Evolutionary conservation across 2,797 vertebrate species (phyloP), one percentile per base, ranked within the genome.

Genomic region (Micrastur ruficollis): DNA sequence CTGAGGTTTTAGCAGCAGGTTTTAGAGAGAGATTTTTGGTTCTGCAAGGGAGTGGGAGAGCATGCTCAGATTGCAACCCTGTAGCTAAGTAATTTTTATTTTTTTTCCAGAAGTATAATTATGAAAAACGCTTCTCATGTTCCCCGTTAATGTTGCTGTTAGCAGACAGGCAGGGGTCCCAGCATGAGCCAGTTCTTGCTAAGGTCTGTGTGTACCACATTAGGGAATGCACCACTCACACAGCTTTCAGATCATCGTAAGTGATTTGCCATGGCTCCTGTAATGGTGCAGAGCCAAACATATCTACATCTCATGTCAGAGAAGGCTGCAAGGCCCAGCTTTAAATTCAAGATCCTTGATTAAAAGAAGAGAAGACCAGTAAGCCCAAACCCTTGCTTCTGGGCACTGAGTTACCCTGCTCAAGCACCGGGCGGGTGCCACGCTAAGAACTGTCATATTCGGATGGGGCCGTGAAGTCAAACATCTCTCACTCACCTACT

Each of bases 381-480:
- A 76, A 70, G 22, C 9, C 58, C 47, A 55, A 13, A 32, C 2
- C 36, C 26, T 26, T 73, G 8, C 13, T 80, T 36, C 26, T 71
- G 29, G 44, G 11, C 44, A 32, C 14, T 5, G 21, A 67, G 13
- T 6, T 9, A 7, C n/a, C 31, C 32, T 75, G 49, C 36, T 74
- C 44, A 34, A 27, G 27, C 13, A 59, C 5, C 2, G 1, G 21
- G 34, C 0, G 0, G 7, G 7, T 31, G 32, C 66, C 17, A 16
- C 4, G 29, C 40, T 78, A 23, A 89, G 38, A 26, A 52, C 1
- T 10, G 9, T 8, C 9, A 5, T 27, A 5, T 22, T 84, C 8
- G 2, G 23, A 46, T 34, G 17, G 44, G 53, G 36, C 46, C 58
- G 36, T 27, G 49, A 58, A 86, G 67, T 44, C 55, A 82, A 81